These are phyloP conservation scores for Tortrix viridana DNA, from an alignment of 2,888 invertebrate species.

Conservation along the genomic window DNA sequence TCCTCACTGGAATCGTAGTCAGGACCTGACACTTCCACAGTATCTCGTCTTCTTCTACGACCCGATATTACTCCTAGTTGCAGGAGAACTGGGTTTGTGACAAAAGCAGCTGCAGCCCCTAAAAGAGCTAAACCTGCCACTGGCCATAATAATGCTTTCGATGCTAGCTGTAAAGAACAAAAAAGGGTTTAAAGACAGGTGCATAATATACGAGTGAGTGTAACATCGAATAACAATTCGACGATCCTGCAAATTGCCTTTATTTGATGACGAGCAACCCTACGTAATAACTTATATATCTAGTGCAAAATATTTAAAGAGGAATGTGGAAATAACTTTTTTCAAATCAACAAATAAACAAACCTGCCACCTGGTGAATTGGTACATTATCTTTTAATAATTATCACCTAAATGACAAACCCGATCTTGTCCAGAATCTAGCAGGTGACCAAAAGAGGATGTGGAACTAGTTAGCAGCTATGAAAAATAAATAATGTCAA, in stretches of 20 bases:
- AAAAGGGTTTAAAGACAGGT: conserved; percentile 13
- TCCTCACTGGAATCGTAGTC: conserved; percentile 36
- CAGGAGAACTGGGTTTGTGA: conserved; percentile 90
- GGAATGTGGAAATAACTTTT: no score
- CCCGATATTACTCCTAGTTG: conserved; percentile 91
- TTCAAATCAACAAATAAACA: no score
- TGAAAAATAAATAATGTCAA: conserved; percentile 8
- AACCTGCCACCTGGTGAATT: no score
- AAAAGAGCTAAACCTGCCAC: conserved; percentile 91
- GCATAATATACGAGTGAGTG: background rate
- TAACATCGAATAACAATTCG: background rate
- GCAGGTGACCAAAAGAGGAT: conserved; percentile 17
- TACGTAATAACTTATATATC: no score
- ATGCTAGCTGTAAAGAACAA: conserved; percentile 77
- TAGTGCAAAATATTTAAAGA: no score
- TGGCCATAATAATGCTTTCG: conserved; percentile 87
- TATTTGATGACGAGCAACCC: background rate
- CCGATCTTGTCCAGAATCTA: background rate
- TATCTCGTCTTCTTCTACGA: conserved; percentile 79
- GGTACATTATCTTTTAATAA: background rate
- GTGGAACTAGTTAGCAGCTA: conserved; percentile 7
- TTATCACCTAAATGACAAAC: background rate
- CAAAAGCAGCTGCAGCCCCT: conserved; percentile 91
- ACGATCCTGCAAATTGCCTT: background rate
- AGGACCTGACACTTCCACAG: conserved; percentile 55